These are phyloP conservation scores for Himalopsyche anomala DNA, from an alignment of 2,888 invertebrate genomes.

Conservation along the genomic window DNA sequence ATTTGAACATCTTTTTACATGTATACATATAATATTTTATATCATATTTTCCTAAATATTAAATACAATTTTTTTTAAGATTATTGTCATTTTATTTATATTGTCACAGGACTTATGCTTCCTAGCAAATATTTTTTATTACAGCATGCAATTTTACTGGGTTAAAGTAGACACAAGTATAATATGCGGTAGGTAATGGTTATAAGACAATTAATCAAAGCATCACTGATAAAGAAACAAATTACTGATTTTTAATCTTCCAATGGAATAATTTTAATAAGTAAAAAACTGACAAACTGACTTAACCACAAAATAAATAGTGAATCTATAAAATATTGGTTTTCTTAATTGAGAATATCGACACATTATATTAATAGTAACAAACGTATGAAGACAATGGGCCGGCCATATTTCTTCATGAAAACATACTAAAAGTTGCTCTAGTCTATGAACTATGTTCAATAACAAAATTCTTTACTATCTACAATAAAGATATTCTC, in stretches of 20 bases:
- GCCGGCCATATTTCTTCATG: conserved; percentile 8
- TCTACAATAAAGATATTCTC: no score
- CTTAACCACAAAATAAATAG: no score
- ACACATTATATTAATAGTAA: no score
- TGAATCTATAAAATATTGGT: no score
- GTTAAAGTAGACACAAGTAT: conserved; percentile 17
- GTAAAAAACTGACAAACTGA: no score
- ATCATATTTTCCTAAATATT: conserved; percentile 18
- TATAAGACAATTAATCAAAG: no score
- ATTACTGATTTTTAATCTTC: not conserved
- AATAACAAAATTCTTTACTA: not conserved
- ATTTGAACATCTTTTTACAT: conserved; percentile 40
- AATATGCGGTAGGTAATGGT: not conserved
- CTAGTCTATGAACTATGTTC: conserved; percentile 12
- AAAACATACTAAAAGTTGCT: not conserved
- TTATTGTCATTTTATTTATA: conserved; percentile 40
- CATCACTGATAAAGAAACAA: no score
- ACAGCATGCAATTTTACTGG: conserved; percentile 28
- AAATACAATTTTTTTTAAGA: conserved; percentile 36
- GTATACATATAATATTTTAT: conserved; percentile 40
- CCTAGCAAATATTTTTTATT: conserved; percentile 11
- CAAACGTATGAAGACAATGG: not conserved
- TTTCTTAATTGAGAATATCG: no score
- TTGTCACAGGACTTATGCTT: conserved; percentile 35
- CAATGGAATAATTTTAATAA: not conserved